Conservation (phyloP, 2,113 vertebrate genomes). For the Burhinus bistriatus region DNA sequence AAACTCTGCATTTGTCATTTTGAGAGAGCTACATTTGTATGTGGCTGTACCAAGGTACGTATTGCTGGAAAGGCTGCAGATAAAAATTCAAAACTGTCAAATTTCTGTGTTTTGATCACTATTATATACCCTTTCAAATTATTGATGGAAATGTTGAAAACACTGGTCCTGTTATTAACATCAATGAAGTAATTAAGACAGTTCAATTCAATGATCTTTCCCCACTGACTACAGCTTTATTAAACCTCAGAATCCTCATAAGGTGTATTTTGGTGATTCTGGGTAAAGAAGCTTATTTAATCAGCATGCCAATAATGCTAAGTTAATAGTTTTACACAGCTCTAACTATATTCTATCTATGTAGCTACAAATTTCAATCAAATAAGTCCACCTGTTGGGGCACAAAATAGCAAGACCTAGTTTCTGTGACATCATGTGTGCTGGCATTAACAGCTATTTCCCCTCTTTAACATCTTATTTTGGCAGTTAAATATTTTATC, state of each 20-base stretch:
- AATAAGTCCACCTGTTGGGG: not conserved
- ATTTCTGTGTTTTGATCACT: not conserved
- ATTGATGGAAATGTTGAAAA: not conserved
- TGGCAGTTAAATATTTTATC: not conserved
- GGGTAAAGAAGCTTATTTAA: not conserved
- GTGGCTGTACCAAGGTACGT: rapidly evolving
- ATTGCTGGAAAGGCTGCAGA: not conserved
- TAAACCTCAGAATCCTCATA: not conserved
- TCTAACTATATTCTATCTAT: not conserved
- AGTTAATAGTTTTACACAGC: not conserved
- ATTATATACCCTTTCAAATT: not conserved
- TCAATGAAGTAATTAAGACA: not conserved
- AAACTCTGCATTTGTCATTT: not conserved
- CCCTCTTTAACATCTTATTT: not conserved
- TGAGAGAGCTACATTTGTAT: not conserved
- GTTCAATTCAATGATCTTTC: not conserved
- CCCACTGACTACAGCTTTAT: not conserved
- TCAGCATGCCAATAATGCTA: not conserved
- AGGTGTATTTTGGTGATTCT: not conserved
- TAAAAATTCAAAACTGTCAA: not conserved
- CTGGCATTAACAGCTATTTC: not conserved
- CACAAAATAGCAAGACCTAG: not conserved
- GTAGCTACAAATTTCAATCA: not conserved
- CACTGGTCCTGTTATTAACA: not conserved
- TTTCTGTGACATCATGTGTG: not conserved